These are phyloP conservation scores for Chloropsis cyanopogon DNA, from an alignment of 2,113 vertebrate genomes.

Conservation along the genomic window DNA sequence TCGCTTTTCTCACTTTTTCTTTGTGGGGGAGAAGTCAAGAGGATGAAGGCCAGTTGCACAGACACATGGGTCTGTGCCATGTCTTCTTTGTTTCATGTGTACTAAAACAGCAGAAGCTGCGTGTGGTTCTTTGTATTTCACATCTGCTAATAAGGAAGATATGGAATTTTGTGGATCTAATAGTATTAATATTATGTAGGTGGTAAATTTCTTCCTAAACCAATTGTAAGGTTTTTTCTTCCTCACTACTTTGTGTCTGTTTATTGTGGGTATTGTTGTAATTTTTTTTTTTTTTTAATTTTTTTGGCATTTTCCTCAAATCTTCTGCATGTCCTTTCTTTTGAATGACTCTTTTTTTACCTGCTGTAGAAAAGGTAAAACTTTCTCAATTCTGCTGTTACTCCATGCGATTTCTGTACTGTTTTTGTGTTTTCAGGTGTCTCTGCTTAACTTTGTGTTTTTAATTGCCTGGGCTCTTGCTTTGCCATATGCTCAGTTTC, in stretches of 20 bases:
- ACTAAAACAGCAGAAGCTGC: not conserved
- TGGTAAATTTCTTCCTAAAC: not conserved
- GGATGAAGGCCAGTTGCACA: not conserved
- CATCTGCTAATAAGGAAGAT: not conserved
- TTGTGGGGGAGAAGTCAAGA: not conserved
- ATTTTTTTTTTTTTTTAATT: not conserved
- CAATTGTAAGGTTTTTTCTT: not conserved
- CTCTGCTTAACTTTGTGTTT: constrained; percentile 90
- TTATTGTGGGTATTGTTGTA: not conserved
- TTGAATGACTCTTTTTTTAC: not conserved
- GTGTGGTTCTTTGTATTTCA: not conserved
- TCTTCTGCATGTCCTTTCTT: not conserved
- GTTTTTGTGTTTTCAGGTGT: constrained; percentile 83
- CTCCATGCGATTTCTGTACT: constrained; percentile 22
- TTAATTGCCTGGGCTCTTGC: constrained; percentile 96
- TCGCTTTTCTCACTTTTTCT: not conserved
- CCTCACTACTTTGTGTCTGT: not conserved
- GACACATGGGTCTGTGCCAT: rapidly evolving
- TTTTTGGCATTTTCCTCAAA: not conserved
- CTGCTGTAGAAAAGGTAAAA: not conserved
- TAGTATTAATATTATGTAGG: not conserved
- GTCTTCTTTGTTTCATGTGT: not conserved
- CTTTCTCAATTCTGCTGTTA: not conserved
- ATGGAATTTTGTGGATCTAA: not conserved
- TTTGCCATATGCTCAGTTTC: constrained; percentile 90